Evolutionary conservation across 92 coral and sea anemone genomes (phyloP).

Genomic region (Zoanthus sociatus): DNA sequence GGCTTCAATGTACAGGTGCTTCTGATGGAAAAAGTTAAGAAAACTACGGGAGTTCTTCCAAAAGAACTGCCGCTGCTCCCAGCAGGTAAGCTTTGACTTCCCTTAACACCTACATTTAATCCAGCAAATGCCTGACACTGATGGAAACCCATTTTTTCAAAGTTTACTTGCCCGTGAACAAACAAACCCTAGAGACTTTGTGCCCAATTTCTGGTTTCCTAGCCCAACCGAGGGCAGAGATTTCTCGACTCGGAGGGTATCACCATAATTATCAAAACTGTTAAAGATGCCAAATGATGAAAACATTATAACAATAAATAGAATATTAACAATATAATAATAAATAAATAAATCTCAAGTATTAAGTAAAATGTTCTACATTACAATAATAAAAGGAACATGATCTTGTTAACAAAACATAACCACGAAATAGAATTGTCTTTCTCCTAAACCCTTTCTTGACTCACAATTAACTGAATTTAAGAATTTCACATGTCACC

Average conservation of each 20-base stretch:
- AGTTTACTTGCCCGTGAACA: not conserved
- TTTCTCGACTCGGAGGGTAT: no score
- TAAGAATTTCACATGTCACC: not conserved
- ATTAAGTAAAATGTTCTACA: no score
- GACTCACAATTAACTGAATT: no score
- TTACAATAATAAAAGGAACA: not conserved
- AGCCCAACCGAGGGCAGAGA: no score
- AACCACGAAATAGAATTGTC: not conserved
- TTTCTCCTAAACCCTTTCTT: not conserved
- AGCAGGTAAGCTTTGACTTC: not conserved
- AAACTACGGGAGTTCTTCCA: not conserved
- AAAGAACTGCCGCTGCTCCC: constrained; percentile 5
- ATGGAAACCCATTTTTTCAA: not conserved
- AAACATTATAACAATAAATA: no score
- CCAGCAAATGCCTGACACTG: not conserved
- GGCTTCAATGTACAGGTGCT: not conserved
- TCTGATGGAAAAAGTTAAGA: not conserved
- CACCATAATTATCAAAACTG: no score
- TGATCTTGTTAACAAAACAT: not conserved
- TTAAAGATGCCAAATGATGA: no score
- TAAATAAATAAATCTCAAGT: no score
- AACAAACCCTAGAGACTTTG: no score
- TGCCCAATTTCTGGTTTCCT: no score
- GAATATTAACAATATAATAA: no score
- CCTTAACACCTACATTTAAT: not conserved